Conservation (phyloP, 2,797 vertebrate genomes). For the Micropoecilia bifurca region DNA sequence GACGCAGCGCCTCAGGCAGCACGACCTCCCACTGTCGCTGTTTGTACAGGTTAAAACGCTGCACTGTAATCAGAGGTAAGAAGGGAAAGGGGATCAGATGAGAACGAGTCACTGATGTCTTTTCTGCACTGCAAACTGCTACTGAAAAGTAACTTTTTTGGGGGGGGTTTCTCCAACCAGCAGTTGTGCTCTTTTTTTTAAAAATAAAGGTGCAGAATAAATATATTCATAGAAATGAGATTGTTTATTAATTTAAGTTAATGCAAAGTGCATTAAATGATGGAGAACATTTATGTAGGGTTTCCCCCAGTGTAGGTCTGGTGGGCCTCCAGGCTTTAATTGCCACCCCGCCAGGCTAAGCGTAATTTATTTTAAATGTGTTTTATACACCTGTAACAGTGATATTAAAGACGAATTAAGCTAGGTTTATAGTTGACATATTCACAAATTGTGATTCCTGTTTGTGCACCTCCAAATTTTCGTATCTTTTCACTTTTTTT, state of each 20-base stretch:
- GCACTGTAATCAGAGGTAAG: constrained; percentile 14
- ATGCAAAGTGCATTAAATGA: background rate
- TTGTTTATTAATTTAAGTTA: background rate
- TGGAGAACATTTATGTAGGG: no score
- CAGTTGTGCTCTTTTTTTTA: constrained; percentile 12
- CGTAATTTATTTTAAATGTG: no score
- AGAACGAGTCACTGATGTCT: background rate
- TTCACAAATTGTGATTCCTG: no score
- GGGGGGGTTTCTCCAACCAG: background rate
- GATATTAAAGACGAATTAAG: no score
- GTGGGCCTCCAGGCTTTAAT: no score
- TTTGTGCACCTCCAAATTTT: no score
- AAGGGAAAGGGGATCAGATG: constrained; percentile 19
- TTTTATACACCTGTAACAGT: no score
- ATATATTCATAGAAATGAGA: background rate
- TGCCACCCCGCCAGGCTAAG: no score
- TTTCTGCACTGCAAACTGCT: constrained; percentile 3
- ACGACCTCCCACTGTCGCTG: constrained; percentile 17
- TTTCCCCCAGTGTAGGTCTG: no score
- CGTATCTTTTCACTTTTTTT: no score
- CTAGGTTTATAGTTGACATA: no score
- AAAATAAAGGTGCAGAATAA: background rate
- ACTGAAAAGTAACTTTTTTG: constrained; percentile 11
- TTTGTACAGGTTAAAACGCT: constrained; percentile 10
- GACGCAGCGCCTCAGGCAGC: constrained; percentile 13